Evolutionary conservation across 1,140 invertebrate genomes (phyloP).

Genomic region (Patella vulgata): DNA sequence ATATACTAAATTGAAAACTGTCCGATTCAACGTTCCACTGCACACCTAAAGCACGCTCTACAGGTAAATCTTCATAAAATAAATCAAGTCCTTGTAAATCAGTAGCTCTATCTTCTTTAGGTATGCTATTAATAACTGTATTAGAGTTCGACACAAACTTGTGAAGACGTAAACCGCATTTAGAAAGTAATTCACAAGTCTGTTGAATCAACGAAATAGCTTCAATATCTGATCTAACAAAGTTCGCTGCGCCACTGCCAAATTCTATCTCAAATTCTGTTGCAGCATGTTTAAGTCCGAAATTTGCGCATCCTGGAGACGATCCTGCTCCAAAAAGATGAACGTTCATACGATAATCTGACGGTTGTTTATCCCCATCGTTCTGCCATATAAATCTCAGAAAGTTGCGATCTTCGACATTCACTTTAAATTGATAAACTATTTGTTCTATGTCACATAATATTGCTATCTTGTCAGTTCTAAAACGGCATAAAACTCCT

Average conservation of each 20-base stretch:
- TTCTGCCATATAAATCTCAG: slow-evolving; percentile 40
- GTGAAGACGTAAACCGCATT: slow-evolving; percentile 18
- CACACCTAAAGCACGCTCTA: no score
- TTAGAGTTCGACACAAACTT: slow-evolving; percentile 14
- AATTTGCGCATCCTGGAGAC: slow-evolving; percentile 35
- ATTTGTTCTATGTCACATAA: slow-evolving; percentile 45
- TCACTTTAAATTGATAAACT: slow-evolving; percentile 43
- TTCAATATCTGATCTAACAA: slow-evolving; percentile 24
- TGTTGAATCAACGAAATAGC: slow-evolving; percentile 11
- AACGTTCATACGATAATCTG: slow-evolving; percentile 27
- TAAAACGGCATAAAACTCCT: slow-evolving; percentile 45
- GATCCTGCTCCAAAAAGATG: slow-evolving; percentile 35
- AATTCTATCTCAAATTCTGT: slow-evolving; percentile 3
- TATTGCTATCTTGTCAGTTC: slow-evolving; percentile 37
- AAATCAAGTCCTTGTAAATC: no score
- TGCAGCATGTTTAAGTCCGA: slow-evolving; percentile 13
- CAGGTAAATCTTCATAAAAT: no score
- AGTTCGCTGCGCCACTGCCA: slow-evolving; percentile 6
- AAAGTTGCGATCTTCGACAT: slow-evolving; percentile 19
- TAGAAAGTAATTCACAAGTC: slow-evolving; percentile 12
- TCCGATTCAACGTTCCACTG: no score
- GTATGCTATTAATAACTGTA: slow-evolving; percentile 16
- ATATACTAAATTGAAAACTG: neutral
- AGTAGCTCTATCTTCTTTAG: slow-evolving; percentile 6
- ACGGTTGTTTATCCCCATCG: slow-evolving; percentile 10